These are phyloP conservation scores for Myotis daubentonii DNA, from an alignment of 2,797 vertebrate species.

Conservation along the genomic window DNA sequence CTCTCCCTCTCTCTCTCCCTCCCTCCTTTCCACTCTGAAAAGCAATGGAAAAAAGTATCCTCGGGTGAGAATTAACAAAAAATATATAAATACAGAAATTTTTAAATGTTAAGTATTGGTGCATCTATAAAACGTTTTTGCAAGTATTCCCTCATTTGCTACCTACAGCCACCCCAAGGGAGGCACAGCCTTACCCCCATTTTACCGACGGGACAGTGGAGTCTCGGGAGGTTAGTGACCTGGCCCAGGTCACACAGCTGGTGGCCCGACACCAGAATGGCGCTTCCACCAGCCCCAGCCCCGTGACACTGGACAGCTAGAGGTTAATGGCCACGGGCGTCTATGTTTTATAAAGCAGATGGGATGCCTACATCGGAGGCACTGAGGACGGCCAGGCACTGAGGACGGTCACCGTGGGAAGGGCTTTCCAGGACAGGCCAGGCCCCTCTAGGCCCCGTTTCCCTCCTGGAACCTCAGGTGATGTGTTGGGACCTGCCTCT, in stretches of 20 bases:
- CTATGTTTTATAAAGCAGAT: background rate
- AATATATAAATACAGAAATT: too few relatives aligned
- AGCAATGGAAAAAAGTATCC: too few relatives aligned
- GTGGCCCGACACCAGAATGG: fast-evolving
- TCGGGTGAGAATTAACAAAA: too few relatives aligned
- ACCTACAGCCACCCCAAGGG: background rate
- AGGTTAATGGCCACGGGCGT: fast-evolving
- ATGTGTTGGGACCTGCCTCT: background rate
- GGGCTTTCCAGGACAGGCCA: background rate
- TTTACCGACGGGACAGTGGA: background rate
- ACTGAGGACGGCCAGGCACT: background rate
- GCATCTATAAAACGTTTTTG: background rate
- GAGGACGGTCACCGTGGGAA: fast-evolving
- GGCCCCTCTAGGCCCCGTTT: background rate
- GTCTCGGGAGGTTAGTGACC: background rate
- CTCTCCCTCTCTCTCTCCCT: too few relatives aligned
- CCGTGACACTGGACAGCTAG: fast-evolving
- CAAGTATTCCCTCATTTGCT: fast-evolving
- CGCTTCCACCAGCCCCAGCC: too few relatives aligned
- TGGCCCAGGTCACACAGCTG: background rate
- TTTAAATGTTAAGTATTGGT: background rate
- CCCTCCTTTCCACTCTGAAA: too few relatives aligned
- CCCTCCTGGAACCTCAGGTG: background rate
- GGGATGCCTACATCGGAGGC: background rate
- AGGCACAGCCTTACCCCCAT: background rate